A percentile compares a stretch with the other conserved stretches of the same genome.
Evolutionary conservation across 2,888 invertebrate species (phyloP).

Genomic region (Rhamnusium bicolor): DNA sequence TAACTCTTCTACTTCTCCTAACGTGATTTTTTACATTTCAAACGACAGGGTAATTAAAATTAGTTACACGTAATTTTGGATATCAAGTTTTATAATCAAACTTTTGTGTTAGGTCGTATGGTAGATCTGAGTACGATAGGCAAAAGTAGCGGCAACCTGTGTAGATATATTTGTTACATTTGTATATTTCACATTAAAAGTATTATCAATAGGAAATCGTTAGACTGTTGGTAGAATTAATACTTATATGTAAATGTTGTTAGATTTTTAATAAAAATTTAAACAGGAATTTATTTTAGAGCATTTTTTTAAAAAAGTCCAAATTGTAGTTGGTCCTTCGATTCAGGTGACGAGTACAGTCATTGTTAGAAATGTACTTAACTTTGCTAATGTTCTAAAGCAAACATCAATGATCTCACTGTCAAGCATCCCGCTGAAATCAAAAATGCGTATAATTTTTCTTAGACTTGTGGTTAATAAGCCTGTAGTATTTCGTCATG

Average conservation of each 20-base stretch:
- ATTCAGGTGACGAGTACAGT: too few relatives aligned
- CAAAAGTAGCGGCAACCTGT: constrained; percentile 8
- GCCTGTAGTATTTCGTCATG: too few relatives aligned
- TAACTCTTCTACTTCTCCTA: not conserved
- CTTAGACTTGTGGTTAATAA: too few relatives aligned
- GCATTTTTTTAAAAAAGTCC: too few relatives aligned
- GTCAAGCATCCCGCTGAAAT: too few relatives aligned
- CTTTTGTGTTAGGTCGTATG: constrained; percentile 21
- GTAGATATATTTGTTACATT: constrained; percentile 31
- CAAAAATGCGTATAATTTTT: too few relatives aligned
- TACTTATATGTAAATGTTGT: constrained; percentile 22
- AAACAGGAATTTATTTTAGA: not conserved
- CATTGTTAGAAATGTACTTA: too few relatives aligned
- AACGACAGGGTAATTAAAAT: constrained; percentile 37
- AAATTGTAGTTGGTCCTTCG: too few relatives aligned
- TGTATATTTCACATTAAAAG: constrained; percentile 13
- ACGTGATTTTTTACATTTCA: constrained; percentile 34
- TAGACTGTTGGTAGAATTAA: constrained; percentile 27
- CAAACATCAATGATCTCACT: too few relatives aligned
- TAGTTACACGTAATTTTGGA: constrained; percentile 19
- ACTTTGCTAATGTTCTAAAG: too few relatives aligned
- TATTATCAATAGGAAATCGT: constrained; percentile 21
- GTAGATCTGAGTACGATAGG: constrained; percentile 16
- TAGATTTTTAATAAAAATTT: constrained; percentile 8
- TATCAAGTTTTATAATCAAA: constrained; percentile 23